These are phyloP conservation scores for Nymphalis io DNA, from an alignment of 1,140 invertebrate genomes.

Conservation along the genomic window DNA sequence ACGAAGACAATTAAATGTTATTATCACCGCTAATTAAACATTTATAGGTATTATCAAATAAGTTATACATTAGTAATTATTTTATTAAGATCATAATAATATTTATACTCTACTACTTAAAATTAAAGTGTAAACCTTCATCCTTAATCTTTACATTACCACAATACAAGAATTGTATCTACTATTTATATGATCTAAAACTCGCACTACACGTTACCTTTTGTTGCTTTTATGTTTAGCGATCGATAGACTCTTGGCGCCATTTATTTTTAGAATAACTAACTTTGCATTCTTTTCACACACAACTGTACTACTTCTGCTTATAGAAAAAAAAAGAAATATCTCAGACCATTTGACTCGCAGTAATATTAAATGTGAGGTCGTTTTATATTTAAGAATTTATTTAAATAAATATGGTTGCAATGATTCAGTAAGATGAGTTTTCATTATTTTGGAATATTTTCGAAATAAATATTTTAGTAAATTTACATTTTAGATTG, in stretches of 20 bases:
- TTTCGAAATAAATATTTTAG: too few species aligned
- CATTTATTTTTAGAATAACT: conserved; percentile 22
- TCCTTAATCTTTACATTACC: background rate
- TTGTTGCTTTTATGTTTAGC: background rate
- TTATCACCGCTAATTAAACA: too few species aligned
- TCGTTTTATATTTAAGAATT: too few species aligned
- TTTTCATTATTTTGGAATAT: too few species aligned
- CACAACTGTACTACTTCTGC: background rate
- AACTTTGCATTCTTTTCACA: conserved; percentile 9
- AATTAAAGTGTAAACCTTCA: background rate
- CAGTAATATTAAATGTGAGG: too few species aligned
- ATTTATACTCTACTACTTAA: background rate
- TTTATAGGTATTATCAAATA: too few species aligned
- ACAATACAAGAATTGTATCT: conserved; percentile 8
- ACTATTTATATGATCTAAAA: background rate
- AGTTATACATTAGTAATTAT: too few species aligned
- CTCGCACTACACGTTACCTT: background rate
- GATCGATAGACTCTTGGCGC: conserved; percentile 17
- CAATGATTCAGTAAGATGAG: too few species aligned
- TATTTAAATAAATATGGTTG: too few species aligned
- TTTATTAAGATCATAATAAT: too few species aligned
- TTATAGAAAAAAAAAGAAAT: conserved; percentile 12
- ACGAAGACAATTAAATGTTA: too few species aligned
- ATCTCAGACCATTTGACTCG: background rate
- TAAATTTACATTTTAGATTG: too few species aligned